phyloP scores from a whole-genome alignment of 2,113 vertebrate genomes.

The Antechinus flavipes region DNA sequence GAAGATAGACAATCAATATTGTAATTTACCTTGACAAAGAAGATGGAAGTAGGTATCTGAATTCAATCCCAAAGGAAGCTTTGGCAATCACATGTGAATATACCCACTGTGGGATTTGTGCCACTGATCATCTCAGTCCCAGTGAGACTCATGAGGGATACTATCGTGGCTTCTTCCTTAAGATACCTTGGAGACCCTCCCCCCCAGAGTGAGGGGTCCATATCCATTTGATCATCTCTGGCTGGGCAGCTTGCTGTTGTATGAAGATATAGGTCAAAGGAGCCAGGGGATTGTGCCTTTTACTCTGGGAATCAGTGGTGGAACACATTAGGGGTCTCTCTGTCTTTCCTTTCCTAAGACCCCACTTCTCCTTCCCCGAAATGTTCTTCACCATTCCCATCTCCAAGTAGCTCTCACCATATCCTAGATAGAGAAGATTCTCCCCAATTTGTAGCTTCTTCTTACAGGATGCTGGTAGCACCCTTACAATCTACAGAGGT shows the following conservation, averaged over 20 bases:
- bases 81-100: neutral
- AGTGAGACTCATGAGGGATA: neutral
- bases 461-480: neutral
- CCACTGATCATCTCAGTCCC: neutral
- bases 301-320: neutral
- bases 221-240: neutral
- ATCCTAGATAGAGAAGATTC: neutral
- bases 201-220: neutral
- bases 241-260: neutral
- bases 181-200: neutral
- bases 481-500: neutral
- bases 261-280: neutral
- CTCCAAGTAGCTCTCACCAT: neutral
- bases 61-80: neutral
- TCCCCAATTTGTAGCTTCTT: neutral
- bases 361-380: neutral
- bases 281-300: neutral
- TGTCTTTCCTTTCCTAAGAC: neutral
- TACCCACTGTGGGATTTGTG: neutral
- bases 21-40: neutral
- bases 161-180: neutral
- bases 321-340: neutral
- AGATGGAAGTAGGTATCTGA: neutral
- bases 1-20: neutral
- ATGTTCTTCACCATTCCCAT: neutral